phyloP scores from a whole-genome alignment of 2,797 vertebrate genomes.

The Enteromius paludinosus region DNA sequence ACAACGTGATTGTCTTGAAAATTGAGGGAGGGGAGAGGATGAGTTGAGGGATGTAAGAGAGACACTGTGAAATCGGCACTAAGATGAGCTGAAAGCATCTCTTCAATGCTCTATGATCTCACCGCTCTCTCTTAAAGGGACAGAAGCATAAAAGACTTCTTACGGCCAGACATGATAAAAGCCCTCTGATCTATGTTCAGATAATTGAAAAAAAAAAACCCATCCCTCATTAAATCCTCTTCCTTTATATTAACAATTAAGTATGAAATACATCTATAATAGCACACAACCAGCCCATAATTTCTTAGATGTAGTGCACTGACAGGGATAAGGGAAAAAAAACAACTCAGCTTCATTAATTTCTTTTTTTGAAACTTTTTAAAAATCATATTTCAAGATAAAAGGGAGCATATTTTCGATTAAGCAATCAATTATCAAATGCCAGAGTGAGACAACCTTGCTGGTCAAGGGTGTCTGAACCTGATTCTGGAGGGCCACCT shows the following conservation, averaged over 20 bases:
- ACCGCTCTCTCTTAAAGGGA: constrained; percentile 35
- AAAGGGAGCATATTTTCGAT: neutral
- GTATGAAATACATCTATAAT: neutral
- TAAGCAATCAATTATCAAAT: neutral
- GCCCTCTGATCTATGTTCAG: constrained; percentile 40
- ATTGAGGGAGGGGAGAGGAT: constrained; percentile 11
- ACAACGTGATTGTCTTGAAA: constrained; percentile 16
- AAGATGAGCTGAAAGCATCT: constrained; percentile 32
- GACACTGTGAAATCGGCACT: neutral
- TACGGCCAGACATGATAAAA: neutral
- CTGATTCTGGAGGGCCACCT: neutral
- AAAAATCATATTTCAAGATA: neutral
- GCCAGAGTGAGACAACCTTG: neutral
- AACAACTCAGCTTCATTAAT: neutral
- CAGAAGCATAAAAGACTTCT: constrained; percentile 23
- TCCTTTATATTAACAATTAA: neutral
- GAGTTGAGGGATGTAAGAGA: neutral
- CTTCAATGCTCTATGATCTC: constrained; percentile 32
- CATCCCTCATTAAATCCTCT: neutral
- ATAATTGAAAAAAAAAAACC: constrained; percentile 3
- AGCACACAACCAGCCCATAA: neutral
- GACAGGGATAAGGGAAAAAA: neutral
- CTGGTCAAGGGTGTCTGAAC: neutral
- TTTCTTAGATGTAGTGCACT: neutral
- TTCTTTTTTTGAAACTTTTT: neutral